Evolutionary conservation across 2,888 invertebrate species (phyloP), one percentile per base, ranked within the genome.

Genomic region (Alloplasta piceator): DNA sequence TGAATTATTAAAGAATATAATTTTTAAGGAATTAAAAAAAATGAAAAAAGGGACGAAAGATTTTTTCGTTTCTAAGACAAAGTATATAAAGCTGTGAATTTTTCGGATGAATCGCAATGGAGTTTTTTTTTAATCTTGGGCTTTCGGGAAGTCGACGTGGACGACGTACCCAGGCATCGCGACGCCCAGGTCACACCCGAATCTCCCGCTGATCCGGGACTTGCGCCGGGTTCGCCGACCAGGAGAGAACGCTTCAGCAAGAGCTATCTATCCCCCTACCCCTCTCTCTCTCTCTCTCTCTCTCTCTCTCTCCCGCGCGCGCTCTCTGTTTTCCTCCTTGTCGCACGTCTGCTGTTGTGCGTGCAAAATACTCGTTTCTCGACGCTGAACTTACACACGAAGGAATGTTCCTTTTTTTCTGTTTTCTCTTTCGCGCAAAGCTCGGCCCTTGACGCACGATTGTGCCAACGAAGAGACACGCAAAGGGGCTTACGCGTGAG

Each of bases 181-280:
- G 76, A 80, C 79, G 79, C 79, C 79, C 79, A 76, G 82, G 83
- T 78, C 83, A 83, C 83, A 82, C 83, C 83, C 82, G 82, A 83
- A 82, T 66, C 76, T 76, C 64, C 60, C 70, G 79, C 79, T 55
- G 74, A 64, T 66, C 16, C 79, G 79, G 74, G 73, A 66, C 74
- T 66, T 79, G 79, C 79, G 78, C 78, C 74, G 61, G 68, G 58
- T 43, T 79, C 74, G 36, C 68, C 39, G 61, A 39, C 55, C 64
- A 46, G 55, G 61, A 61, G 60, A 43, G 14, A 58, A 70, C 41
- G 38, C 55, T 56, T 39, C 12, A 63, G 58, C 10, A 52, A 5
- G 7, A 52, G 12, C 52, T n/a, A 14, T 52, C 16, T 16, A 4
- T 6, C 12, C 14, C 16, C 14, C 4, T 48, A 4, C 48, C 48